Conservation (phyloP, 2,797 vertebrate species). For the Sciurus vulgaris region DNA sequence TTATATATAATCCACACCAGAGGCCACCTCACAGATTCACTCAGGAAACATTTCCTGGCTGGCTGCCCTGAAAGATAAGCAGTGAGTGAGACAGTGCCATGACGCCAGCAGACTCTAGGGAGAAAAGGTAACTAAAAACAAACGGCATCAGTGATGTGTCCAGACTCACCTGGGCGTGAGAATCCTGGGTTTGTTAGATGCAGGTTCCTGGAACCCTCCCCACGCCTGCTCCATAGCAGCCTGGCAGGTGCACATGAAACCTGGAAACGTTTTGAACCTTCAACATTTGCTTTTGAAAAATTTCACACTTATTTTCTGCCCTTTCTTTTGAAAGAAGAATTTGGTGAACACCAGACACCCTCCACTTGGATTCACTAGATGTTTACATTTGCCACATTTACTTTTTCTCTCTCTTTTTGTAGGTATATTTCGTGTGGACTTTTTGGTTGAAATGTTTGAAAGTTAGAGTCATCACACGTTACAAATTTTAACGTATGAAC, state of each 20-base stretch:
- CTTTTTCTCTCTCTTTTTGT: not conserved
- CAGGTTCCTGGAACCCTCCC: not conserved
- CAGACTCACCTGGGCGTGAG: not conserved
- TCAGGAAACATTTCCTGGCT: not conserved
- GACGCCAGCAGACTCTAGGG: not conserved
- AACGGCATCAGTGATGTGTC: not conserved
- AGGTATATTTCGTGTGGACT: not conserved
- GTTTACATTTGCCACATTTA: not conserved
- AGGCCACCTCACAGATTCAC: not conserved
- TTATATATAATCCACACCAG: not conserved
- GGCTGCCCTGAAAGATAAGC: not conserved
- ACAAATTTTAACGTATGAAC: not conserved
- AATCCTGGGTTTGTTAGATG: not conserved
- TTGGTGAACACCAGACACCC: not conserved
- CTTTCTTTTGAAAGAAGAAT: not conserved
- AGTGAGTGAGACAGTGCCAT: not conserved
- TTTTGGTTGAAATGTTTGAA: slow-evolving; percentile 20
- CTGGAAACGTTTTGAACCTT: not conserved
- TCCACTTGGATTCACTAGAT: not conserved
- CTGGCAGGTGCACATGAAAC: not conserved
- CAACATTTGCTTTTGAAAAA: not conserved
- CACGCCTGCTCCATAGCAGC: not conserved
- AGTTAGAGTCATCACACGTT: not conserved
- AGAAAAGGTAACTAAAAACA: not conserved
- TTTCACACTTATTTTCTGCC: not conserved